Evolutionary conservation across 2,888 invertebrate species (phyloP), one percentile per base, ranked within the genome.

Genomic region (Bombylius major): DNA sequence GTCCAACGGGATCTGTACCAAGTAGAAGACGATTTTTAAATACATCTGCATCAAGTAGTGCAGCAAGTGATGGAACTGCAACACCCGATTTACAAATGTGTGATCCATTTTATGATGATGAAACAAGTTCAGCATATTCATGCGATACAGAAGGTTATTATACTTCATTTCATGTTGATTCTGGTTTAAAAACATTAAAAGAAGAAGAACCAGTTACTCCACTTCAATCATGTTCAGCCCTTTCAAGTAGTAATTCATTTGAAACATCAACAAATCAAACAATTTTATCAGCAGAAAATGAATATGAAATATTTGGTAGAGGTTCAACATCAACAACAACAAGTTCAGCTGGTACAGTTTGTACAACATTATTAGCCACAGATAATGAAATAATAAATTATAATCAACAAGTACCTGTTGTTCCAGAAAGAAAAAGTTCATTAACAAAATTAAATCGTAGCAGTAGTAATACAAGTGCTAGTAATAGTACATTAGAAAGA

Each of bases 101-200:
- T 65, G 83, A 90, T 69, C 77, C 86, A 61, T 71, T 69, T 57
- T 82, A 86, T 62, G 89, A 90, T 70, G 91, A 92, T 69, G 92
- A 92, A 75, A 89, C 88, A 1, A 88, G 89, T 64, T 93, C 93
- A 0, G 89, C 92, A 57, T 95, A 93, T 72, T 95, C 95, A 4
- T 91, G 95, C 69, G 97, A 97, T 69, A 94, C 94, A 3, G 97
- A 97, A 75, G 97, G 97, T 8, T 97, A 96, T 72, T 97, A 94
- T 71, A 97, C 97, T 1, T 95, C 95, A 31, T 97, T 97, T 78
- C 95, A 97, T 73, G 86, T 92, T 80, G 96, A 97, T 73, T 93
- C 93, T 56, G 96, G 96, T 0, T 73, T 97, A 60, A 89, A 89
- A 68, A 89, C 90, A 0, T 75, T 90, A 13, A 85, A 88, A 67